Conservation (phyloP, 2,113 vertebrate genomes). For the Anarrhichthys ocellatus region DNA sequence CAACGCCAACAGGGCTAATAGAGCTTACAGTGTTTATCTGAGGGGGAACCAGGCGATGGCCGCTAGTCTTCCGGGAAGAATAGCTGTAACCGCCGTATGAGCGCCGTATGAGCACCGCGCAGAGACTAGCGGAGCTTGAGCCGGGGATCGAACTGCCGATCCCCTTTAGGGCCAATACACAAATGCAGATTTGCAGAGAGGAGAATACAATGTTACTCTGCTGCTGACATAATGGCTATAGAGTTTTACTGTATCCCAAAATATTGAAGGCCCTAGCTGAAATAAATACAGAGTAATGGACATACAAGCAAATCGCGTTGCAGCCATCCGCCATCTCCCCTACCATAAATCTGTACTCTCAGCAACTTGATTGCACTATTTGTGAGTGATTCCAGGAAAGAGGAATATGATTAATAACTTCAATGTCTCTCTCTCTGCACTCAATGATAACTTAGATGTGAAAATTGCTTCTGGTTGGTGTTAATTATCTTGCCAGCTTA, state of each 20-base stretch:
- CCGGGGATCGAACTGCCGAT: no score
- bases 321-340: conserved; percentile 45
- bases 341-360: conserved; percentile 58
- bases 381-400: conserved; percentile 77
- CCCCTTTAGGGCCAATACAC: background rate
- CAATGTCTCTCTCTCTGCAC: conserved; percentile 69
- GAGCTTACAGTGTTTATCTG: background rate
- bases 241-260: conserved; percentile 41
- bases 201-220: conserved; percentile 7
- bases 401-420: conserved; percentile 81
- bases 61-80: no score
- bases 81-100: no score
- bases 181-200: conserved; percentile 34
- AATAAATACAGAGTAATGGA: conserved; percentile 63
- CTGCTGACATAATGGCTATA: conserved; percentile 32
- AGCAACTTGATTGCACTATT: conserved; percentile 71
- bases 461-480: conserved; percentile 82
- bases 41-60: background rate
- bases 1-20: background rate
- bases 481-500: conserved; percentile 84
- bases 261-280: conserved; percentile 36
- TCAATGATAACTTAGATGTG: conserved; percentile 80
- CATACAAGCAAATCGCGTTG: conserved; percentile 48
- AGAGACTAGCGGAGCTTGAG: no score
- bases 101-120: no score